Evolutionary conservation across 1,140 invertebrate genomes (phyloP), one percentile per base, ranked within the genome.

Genomic region (Dolichoris vasculosae): DNA sequence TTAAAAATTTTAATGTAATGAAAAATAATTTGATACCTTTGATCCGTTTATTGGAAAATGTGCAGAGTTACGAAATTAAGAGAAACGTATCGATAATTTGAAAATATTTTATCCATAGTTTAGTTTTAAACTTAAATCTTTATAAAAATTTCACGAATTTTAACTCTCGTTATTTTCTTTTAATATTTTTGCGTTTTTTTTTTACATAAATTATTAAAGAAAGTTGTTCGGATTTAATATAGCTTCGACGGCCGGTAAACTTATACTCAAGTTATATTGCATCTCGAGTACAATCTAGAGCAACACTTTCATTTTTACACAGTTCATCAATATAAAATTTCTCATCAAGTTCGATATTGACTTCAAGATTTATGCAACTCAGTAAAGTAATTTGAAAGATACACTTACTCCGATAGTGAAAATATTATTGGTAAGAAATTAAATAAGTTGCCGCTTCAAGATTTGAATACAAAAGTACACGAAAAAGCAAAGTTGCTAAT

Each of bases 321-420:
- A 77, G 1, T 63, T 63, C 20, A 30, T 78, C 76, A 59, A 38
- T 63, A 59, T 59, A 20, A 78, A 63, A 78, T 59, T 78, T 78
- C 32, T 63, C 51, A 63, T 63, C 76, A 32, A 78, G 48, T 40
- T 38, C 51, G 76, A 78, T 63, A 48, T 0, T 13, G 1, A 69
- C n/a, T 48, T 48, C 46, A 26, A 48, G 26, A 46, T 69, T 32
- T 40, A 46, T 46, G n/a, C 46, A 67, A 23, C 38, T 38, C 69
- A 8, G 23, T 73, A 26, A 40, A 75, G 73, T 78, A 82, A 82
- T 86, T 82, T 82, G 32, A 46, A 82, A 82, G 84, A 69, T 86
- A 86, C 64, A 85, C 76, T 46, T 48, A n/a, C 30, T 73, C 40
- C 26, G 46, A 0, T 9, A 63, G 43, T 20, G 51, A 26, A 81